Evolutionary conservation across 2,888 invertebrate species (phyloP), one percentile per base, ranked within the genome.

Genomic region (Hofmannophila pseudospretella): DNA sequence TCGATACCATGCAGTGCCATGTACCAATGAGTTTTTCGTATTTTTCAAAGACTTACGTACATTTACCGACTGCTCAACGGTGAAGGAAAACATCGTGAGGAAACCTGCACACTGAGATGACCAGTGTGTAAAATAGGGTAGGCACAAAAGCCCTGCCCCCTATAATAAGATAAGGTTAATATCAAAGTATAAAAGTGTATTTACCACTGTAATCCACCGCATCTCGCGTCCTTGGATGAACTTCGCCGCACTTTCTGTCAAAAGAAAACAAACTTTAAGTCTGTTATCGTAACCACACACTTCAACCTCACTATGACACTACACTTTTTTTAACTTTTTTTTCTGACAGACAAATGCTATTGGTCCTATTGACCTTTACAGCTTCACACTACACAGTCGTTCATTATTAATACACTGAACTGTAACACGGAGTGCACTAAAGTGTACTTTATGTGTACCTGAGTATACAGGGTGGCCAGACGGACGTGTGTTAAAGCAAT

Each of bases 121-220:
- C n/a, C n/a, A n/a, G n/a, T n/a, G n/a, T n/a, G n/a, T n/a, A n/a
- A n/a, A n/a, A n/a, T n/a, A n/a, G n/a, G n/a, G n/a, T n/a, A n/a
- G n/a, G n/a, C n/a, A n/a, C n/a, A n/a, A n/a, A n/a, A n/a, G n/a
- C n/a, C n/a, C n/a, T n/a, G n/a, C n/a, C n/a, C n/a, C n/a, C n/a
- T n/a, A n/a, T n/a, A n/a, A n/a, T n/a, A n/a, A n/a, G n/a, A n/a
- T n/a, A n/a, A n/a, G n/a, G n/a, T n/a, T n/a, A n/a, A n/a, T n/a
- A n/a, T n/a, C n/a, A n/a, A n/a, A n/a, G n/a, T n/a, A 11, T 28
- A 30, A 30, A 40, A 38, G 26, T 31, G 48, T 58, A 64, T 59
- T 72, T 81, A 85, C 85, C 82, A 81, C 55, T 49, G 60, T 52
- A 62, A 67, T 58, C 68, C 81, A 75, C 80, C 77, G 79, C 85